Percentiles rank a stretch among this genome's conserved stretches.
These are phyloP conservation scores for Tricholauxania praeusta DNA, from an alignment of 2,888 invertebrate species.

Conservation along the genomic window DNA sequence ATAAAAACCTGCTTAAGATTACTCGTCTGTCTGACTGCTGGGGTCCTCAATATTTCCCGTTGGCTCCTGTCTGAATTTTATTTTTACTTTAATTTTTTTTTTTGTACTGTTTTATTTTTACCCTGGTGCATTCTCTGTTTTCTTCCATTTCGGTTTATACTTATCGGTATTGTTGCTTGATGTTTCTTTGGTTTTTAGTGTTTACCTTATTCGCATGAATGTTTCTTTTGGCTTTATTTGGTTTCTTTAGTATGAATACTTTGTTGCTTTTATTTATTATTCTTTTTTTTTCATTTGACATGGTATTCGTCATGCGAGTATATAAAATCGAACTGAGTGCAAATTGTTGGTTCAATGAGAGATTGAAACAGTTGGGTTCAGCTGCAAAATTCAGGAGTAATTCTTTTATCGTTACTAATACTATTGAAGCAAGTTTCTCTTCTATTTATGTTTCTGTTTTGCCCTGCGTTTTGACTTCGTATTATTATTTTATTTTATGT, in stretches of 20 bases:
- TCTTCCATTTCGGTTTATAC: constrained; percentile 15
- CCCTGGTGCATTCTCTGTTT: constrained; percentile 9
- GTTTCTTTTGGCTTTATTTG: constrained; percentile 3
- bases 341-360: background rate
- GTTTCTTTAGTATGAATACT: background rate
- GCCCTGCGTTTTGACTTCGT: constrained; percentile 8
- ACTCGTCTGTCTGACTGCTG: constrained; percentile 9
- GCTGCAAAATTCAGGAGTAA: background rate
- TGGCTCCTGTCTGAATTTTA: constrained; percentile 10
- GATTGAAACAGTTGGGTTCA: background rate
- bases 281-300: background rate
- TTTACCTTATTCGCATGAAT: constrained; percentile 29
- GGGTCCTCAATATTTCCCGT: constrained; percentile 29
- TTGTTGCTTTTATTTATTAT: background rate
- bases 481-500: constrained; percentile 26
- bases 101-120: background rate
- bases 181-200: constrained; percentile 19
- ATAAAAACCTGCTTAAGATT: constrained; percentile 13
- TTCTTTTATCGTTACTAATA: constrained; percentile 9
- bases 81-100: background rate
- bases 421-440: background rate
- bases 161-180: background rate
- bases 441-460: background rate
- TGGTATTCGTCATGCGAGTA: constrained; percentile 6
- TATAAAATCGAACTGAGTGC: constrained; percentile 15